Conservation (phyloP, 2,888 invertebrate species). For the Phorcus lineatus region DNA sequence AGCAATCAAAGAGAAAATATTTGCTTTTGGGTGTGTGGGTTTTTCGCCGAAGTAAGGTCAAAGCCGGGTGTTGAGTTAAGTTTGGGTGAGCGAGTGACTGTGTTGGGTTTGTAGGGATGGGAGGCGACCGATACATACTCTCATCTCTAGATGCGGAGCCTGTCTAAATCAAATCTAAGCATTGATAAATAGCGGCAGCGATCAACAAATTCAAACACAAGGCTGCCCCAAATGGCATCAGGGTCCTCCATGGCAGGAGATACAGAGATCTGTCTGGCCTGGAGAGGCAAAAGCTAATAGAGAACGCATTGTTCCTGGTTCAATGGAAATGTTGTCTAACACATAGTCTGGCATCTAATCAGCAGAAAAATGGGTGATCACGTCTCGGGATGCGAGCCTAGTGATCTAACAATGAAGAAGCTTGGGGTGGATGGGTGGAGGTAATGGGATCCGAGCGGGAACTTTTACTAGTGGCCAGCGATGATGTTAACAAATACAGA, state of each 20-base stretch:
- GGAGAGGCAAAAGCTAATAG: not conserved
- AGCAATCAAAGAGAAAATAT: conserved; percentile 31
- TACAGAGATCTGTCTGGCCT: not conserved
- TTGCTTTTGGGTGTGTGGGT: conserved; percentile 33
- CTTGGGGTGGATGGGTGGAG: too few species aligned
- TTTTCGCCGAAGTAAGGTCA: conserved; percentile 15
- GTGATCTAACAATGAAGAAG: not conserved
- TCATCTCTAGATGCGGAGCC: conserved; percentile 21
- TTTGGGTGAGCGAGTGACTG: not conserved
- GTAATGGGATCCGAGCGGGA: too few species aligned
- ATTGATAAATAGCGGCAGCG: conserved; percentile 27
- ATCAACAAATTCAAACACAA: not conserved
- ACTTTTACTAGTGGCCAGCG: not conserved
- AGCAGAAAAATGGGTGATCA: not conserved
- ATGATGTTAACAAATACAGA: conserved; percentile 9
- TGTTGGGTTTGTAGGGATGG: not conserved
- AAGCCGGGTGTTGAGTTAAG: not conserved
- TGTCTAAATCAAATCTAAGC: conserved; percentile 24
- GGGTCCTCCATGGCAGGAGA: not conserved
- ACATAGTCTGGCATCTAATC: not conserved
- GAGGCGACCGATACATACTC: conserved; percentile 13
- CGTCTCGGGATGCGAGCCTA: not conserved
- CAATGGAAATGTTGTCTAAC: not conserved
- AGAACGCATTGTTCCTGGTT: not conserved
- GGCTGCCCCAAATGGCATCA: not conserved